Conservation (phyloP, 1,140 invertebrate genomes). For the Pseudomyrmex flavicornis region DNA sequence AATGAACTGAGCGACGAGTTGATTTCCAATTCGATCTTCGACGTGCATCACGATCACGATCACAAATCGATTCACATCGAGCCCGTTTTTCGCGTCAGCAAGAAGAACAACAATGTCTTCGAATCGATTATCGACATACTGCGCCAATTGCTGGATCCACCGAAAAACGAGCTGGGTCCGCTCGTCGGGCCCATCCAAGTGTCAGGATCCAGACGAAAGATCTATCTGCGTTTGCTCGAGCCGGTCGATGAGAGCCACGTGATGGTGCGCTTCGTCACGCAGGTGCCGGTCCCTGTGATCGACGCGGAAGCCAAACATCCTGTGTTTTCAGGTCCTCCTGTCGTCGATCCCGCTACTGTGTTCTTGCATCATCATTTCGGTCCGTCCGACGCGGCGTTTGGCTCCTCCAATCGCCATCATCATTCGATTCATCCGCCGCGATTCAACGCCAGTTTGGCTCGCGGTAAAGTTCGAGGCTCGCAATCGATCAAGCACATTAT, state of each 20-base stretch:
- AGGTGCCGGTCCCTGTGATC: slow-evolving; percentile 6
- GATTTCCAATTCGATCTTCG: neutral
- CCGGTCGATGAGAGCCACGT: slow-evolving; percentile 56
- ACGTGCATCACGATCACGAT: slow-evolving; percentile 11
- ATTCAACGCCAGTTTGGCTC: neutral
- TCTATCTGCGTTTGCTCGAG: slow-evolving; percentile 70
- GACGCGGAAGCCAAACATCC: slow-evolving; percentile 4
- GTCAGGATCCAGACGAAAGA: slow-evolving; percentile 62
- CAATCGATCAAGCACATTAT: neutral
- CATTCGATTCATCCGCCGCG: neutral
- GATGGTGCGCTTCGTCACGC: slow-evolving; percentile 64
- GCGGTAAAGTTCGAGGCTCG: neutral
- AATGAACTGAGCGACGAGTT: slow-evolving; percentile 10
- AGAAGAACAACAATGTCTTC: slow-evolving; percentile 34
- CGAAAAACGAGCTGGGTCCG: slow-evolving; percentile 50
- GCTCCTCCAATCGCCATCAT: neutral
- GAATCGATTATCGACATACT: slow-evolving; percentile 63
- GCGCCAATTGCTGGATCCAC: slow-evolving; percentile 2
- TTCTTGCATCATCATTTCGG: neutral
- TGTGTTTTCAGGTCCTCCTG: neutral
- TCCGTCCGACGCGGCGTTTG: neutral
- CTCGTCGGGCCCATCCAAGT: slow-evolving; percentile 70
- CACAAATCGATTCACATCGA: slow-evolving; percentile 54
- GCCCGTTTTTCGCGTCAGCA: slow-evolving; percentile 51
- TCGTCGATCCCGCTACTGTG: neutral